Percentiles rank a stretch among this genome's conserved stretches.
Evolutionary conservation across 2,113 vertebrate genomes (phyloP).

Genomic region (Malurus melanocephalus): DNA sequence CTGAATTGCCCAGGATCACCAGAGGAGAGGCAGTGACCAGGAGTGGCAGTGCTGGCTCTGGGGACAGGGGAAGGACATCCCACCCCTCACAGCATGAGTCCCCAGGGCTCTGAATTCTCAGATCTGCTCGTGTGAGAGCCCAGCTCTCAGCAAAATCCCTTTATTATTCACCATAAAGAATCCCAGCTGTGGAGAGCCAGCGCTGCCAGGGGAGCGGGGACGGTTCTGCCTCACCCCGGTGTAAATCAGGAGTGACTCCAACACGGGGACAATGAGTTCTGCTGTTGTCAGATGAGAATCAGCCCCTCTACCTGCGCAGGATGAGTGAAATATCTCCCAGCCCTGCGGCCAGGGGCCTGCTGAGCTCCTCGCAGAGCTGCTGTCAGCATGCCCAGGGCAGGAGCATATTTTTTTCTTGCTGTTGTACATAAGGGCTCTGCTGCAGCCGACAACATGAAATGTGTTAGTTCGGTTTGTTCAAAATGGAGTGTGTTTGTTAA

Average conservation of each 20-base stretch:
- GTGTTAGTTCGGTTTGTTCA: constrained; percentile 30
- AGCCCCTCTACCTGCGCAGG: background rate
- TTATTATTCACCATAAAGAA: constrained; percentile 39
- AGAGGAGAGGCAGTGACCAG: background rate
- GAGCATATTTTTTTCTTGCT: constrained; percentile 10
- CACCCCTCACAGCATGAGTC: background rate
- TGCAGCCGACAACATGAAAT: constrained; percentile 41
- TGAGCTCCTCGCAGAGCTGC: constrained; percentile 19
- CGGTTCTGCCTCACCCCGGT: background rate
- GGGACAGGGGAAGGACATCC: background rate
- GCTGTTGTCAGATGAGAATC: background rate
- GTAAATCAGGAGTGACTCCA: background rate
- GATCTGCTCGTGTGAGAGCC: background rate
- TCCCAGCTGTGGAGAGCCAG: background rate
- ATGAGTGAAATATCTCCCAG: background rate
- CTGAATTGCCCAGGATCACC: background rate
- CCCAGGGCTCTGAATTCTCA: background rate
- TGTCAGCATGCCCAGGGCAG: constrained; percentile 31
- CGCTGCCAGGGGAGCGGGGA: background rate
- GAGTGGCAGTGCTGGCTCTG: rapidly evolving
- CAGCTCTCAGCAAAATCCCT: constrained; percentile 44
- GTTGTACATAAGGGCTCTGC: constrained; percentile 43
- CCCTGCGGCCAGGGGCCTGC: background rate
- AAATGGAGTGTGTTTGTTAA: constrained; percentile 56
- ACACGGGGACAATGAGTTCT: background rate